Base-by-base conservation (phyloP, 1,140 invertebrate genomes). In the Hyles euphorbiae region DNA sequence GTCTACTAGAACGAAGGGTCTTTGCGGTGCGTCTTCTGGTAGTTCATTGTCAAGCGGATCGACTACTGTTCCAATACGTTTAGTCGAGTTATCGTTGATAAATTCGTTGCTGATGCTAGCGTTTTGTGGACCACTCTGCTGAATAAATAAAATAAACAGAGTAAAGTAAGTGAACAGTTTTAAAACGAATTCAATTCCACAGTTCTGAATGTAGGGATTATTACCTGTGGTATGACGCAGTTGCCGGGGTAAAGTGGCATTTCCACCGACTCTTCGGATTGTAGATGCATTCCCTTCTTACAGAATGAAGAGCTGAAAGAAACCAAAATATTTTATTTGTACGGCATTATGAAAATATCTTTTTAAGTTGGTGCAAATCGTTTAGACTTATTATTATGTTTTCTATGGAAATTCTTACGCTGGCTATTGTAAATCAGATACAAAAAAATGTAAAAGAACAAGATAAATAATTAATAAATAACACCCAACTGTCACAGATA, bases 201-300 rank as follows among this genome's bases (percentile, higher is more conserved):
- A 11, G n/a, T 48, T 10, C 7, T 7, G 7, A n/a, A n/a, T 40
- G 36, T 53, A 53, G 8, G 3, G 7, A 12, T 8, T 61, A 44
- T 22, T 65, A 88, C 85, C 76, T 74, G 55, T 67, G 67, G 70
- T 61, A 85, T 76, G 65, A 93, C 92, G 76, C 96, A 97, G 61
- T 96, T 93, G 9, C 95, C 95, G 0, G 93, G 91, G 64, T 93
- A 93, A 1, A 97, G 90, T 2, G 92, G 93, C 46, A 97, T 75
- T 10, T 93, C 92, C 0, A 96, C 91, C 0, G 95, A 90, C 49
- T 91, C 90, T 5, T 93, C 95, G 1, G 95, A 94, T 68, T 94
- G 93, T n/a, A 97, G 82, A 34, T 93, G 91, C 5, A 96, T 83
- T 36, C 92, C 92, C 67, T 94, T 92, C 46, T 94, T 94, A 71